Evolutionary conservation across 2,113 vertebrate species (phyloP).

Genomic region (Dinomys branickii): DNA sequence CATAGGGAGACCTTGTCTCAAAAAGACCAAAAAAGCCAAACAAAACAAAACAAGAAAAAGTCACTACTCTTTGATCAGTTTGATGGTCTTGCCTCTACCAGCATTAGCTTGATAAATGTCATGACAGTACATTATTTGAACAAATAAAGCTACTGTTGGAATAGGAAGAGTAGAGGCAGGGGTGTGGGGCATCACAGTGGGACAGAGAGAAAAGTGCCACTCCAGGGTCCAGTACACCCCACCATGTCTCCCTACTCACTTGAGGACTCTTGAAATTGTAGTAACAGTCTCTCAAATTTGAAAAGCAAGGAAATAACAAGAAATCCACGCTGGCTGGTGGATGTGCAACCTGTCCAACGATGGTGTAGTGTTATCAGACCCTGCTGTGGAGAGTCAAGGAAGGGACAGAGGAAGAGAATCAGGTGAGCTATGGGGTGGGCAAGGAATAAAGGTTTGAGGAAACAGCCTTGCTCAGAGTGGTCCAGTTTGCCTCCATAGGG

Average conservation of each 20-base stretch:
- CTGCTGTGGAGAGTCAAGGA: background rate
- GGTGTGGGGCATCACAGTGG: background rate
- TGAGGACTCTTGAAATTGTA: slow-evolving; percentile 26
- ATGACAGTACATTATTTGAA: background rate
- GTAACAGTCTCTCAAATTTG: background rate
- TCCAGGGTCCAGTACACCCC: background rate
- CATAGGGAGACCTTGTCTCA: too few relatives aligned
- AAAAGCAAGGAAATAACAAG: background rate
- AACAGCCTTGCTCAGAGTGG: background rate
- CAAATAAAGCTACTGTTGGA: background rate
- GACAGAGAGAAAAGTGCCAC: background rate
- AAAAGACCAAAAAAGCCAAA: too few relatives aligned
- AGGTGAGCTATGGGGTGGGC: background rate
- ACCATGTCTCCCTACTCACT: background rate
- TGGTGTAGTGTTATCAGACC: background rate
- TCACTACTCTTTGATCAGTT: background rate
- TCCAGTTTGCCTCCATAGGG: background rate
- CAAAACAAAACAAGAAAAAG: too few relatives aligned
- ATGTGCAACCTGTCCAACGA: background rate
- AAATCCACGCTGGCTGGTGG: background rate
- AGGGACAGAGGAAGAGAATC: background rate
- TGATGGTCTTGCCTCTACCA: background rate
- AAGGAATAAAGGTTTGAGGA: background rate
- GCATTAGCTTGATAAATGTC: background rate
- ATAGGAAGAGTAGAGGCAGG: slow-evolving; percentile 2